A percentile compares a stretch with the other conserved stretches of the same genome.
Conservation (phyloP, 2,888 invertebrate genomes). For the Galerucella pusilla region DNA sequence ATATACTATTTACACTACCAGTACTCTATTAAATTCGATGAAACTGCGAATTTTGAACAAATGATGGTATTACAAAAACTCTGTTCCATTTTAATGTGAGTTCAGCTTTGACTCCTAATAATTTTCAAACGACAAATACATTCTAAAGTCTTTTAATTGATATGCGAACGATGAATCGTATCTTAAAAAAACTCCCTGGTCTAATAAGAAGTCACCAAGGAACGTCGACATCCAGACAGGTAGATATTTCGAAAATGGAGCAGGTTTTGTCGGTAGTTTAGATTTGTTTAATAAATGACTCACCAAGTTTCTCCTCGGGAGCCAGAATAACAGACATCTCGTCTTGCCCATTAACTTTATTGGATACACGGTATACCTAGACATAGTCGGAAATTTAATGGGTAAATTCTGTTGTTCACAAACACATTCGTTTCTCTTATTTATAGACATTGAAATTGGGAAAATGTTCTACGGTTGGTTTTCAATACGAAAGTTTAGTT, state of each 20-base stretch:
- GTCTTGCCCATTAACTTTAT: slow-evolving; percentile 56
- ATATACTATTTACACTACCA: no score
- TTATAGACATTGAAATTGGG: slow-evolving; percentile 28
- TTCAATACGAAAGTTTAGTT: slow-evolving; percentile 9
- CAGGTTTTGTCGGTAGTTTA: slow-evolving; percentile 37
- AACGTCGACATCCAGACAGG: slow-evolving; percentile 29
- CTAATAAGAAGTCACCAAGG: slow-evolving; percentile 14
- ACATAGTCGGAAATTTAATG: slow-evolving; percentile 33
- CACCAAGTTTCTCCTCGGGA: slow-evolving; percentile 42
- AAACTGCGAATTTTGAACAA: no score
- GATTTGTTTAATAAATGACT: slow-evolving; percentile 45
- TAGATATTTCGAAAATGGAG: slow-evolving; percentile 51
- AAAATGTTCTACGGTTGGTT: slow-evolving; percentile 10
- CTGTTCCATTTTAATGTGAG: no score
- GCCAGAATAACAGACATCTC: slow-evolving; percentile 47
- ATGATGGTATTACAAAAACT: no score
- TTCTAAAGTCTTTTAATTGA: no score
- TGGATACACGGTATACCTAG: slow-evolving; percentile 49
- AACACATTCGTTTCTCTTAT: slow-evolving; percentile 37
- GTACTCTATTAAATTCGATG: no score
- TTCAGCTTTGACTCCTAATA: no score
- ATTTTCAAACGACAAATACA: no score
- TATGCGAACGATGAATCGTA: not conserved
- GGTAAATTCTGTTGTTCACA: slow-evolving; percentile 37
- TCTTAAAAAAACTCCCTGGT: not conserved